phyloP scores from a whole-genome alignment of 2,113 vertebrate genomes.

The Zingel zingel region DNA sequence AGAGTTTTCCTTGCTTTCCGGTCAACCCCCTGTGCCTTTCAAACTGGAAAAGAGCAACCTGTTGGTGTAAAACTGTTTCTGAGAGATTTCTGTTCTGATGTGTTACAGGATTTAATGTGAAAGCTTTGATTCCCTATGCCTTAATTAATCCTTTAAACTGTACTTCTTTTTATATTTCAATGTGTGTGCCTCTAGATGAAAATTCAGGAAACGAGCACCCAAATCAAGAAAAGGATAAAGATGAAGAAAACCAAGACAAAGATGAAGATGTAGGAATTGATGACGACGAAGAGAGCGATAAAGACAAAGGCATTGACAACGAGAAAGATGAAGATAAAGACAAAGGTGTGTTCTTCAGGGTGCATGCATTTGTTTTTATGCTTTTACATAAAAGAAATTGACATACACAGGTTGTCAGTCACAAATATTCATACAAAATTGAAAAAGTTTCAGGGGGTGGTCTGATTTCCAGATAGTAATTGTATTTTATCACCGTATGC shows the following conservation, averaged over 20 bases:
- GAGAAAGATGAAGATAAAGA: conserved; percentile 44
- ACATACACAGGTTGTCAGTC: neutral
- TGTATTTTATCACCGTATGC: conserved; percentile 17
- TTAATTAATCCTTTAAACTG: conserved; percentile 34
- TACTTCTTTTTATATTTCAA: conserved; percentile 7
- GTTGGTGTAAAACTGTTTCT: conserved; percentile 39
- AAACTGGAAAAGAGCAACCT: conserved; percentile 39
- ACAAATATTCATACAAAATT: conserved; percentile 3
- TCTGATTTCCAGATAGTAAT: conserved; percentile 7
- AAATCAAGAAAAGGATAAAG: conserved; percentile 35
- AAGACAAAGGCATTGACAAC: conserved; percentile 10
- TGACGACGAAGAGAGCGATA: neutral
- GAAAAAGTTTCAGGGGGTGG: neutral
- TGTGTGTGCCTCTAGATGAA: conserved; percentile 58
- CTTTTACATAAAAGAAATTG: neutral
- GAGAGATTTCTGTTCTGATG: conserved; percentile 35
- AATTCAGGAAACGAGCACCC: conserved; percentile 42
- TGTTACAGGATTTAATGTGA: conserved; percentile 48
- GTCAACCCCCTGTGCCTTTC: conserved; percentile 18
- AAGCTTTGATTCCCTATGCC: conserved; percentile 25
- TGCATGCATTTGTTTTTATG: neutral
- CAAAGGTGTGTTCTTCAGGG: conserved; percentile 56
- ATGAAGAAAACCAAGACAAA: conserved; percentile 47
- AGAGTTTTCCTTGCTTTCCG: conserved; percentile 8
- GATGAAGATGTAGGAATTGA: conserved; percentile 10